Conservation (phyloP, 2,888 invertebrate genomes). For the Drosophila pseudotalamancana region DNA sequence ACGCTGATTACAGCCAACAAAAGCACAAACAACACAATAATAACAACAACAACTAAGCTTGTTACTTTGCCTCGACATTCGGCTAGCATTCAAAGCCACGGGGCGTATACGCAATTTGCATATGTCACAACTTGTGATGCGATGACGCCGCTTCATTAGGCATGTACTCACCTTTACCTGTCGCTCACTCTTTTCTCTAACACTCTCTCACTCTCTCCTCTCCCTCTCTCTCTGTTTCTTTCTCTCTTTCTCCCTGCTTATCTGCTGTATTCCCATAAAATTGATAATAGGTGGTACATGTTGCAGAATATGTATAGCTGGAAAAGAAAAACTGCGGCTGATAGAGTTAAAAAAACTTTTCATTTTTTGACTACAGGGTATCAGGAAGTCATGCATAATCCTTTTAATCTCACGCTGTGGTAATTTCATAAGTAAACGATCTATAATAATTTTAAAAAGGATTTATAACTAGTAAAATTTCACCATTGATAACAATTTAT, state of each 20-base stretch:
- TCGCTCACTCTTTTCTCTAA: conserved; percentile 1
- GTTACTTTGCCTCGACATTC: conserved; percentile 41
- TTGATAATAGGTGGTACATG: conserved; percentile 1
- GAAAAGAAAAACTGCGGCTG: too few relatives aligned
- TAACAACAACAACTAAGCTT: conserved; percentile 18
- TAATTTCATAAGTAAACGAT: too few relatives aligned
- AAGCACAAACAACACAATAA: conserved; percentile 2
- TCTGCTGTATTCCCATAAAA: conserved; percentile 1
- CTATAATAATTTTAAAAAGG: too few relatives aligned
- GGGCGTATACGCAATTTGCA: conserved; percentile 65
- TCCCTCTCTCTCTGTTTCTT: background rate
- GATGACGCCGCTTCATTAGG: conserved; percentile 38
- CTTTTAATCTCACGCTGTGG: too few relatives aligned
- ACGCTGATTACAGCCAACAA: conserved; percentile 37
- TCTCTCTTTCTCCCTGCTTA: background rate
- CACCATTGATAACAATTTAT: too few relatives aligned
- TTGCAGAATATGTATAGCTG: too few relatives aligned
- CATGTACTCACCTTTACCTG: too few relatives aligned
- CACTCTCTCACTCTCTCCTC: background rate
- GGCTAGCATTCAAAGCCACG: conserved; percentile 18
- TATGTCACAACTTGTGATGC: conserved; percentile 34
- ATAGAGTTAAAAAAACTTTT: too few relatives aligned
- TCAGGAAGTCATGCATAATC: too few relatives aligned
- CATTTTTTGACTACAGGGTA: too few relatives aligned
- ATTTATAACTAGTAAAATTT: too few relatives aligned